phyloP scores from a whole-genome alignment of 1,140 invertebrate genomes.

The Cherax destructor region DNA sequence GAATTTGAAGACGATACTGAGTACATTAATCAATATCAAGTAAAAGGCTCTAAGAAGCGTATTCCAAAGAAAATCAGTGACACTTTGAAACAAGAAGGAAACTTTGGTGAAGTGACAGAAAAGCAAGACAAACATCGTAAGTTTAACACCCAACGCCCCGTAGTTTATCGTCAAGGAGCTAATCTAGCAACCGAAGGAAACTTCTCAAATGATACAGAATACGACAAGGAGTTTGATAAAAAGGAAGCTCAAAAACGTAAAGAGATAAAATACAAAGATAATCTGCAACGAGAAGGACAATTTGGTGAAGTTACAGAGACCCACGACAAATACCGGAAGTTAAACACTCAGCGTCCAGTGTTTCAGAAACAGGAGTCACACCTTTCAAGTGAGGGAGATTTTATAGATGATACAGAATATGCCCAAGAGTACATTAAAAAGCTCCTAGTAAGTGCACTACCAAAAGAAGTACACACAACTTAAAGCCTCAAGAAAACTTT shows the following conservation, averaged over 20 bases:
- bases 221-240: background rate
- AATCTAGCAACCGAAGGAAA: conserved; percentile 15
- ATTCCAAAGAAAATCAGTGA: background rate
- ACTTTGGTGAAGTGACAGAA: conserved; percentile 29
- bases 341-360: background rate
- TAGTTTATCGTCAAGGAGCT: conserved; percentile 19
- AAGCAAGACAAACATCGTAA: conserved; percentile 7
- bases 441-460: background rate
- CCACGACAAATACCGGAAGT: conserved; percentile 9
- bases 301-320: conserved; percentile 43
- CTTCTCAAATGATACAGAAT: conserved; percentile 26
- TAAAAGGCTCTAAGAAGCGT: background rate
- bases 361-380: conserved; percentile 17
- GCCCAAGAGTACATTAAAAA: conserved; percentile 3
- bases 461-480: conserved; percentile 23
- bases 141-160: conserved; percentile 1
- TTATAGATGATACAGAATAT: conserved; percentile 39
- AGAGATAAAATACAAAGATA: background rate
- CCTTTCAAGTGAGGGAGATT: conserved; percentile 26
- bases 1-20: conserved; percentile 11
- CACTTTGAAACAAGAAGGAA: conserved; percentile 15
- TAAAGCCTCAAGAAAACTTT: conserved; percentile 49
- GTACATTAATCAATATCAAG: background rate
- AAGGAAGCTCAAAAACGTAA: background rate
- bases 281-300: conserved; percentile 29